Evolutionary conservation across 2,113 vertebrate species (phyloP).

Genomic region (Clarias macrocephalus): DNA sequence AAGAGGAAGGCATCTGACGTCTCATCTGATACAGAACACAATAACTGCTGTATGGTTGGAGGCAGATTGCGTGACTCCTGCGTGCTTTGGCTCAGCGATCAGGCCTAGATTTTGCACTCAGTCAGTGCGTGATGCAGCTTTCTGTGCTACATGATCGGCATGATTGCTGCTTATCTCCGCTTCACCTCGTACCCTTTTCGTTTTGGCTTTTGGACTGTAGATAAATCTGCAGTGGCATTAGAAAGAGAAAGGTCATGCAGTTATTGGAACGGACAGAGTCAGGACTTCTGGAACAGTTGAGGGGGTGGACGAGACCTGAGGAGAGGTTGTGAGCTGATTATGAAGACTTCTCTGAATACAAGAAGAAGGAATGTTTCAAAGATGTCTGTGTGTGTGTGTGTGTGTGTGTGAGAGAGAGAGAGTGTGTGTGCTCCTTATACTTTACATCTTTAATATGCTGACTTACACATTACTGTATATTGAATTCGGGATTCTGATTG

Average conservation of each 20-base stretch:
- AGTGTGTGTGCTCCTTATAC: neutral
- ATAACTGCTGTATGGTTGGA: neutral
- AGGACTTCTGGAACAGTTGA: neutral
- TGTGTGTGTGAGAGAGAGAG: no score
- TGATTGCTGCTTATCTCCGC: constrained; percentile 23
- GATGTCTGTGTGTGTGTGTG: no score
- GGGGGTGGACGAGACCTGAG: neutral
- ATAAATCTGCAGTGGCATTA: constrained; percentile 28
- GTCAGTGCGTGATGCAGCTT: neutral
- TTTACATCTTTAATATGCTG: neutral
- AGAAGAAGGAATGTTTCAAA: neutral
- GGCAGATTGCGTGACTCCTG: constrained; percentile 18
- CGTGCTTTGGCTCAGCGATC: neutral
- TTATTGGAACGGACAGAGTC: constrained; percentile 1
- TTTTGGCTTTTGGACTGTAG: neutral
- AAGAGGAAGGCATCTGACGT: neutral
- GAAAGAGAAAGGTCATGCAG: constrained; percentile 11
- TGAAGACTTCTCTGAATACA: constrained; percentile 10
- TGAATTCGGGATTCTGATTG: neutral
- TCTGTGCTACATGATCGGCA: neutral
- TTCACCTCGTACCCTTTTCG: constrained; percentile 37
- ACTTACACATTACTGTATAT: neutral
- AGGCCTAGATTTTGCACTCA: neutral
- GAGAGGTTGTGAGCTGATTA: constrained; percentile 20
- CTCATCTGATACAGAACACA: constrained; percentile 7